Percentiles rank a stretch among this genome's conserved stretches.
Conservation (phyloP, 2,888 invertebrate species). For the Horisme vitalbata region DNA sequence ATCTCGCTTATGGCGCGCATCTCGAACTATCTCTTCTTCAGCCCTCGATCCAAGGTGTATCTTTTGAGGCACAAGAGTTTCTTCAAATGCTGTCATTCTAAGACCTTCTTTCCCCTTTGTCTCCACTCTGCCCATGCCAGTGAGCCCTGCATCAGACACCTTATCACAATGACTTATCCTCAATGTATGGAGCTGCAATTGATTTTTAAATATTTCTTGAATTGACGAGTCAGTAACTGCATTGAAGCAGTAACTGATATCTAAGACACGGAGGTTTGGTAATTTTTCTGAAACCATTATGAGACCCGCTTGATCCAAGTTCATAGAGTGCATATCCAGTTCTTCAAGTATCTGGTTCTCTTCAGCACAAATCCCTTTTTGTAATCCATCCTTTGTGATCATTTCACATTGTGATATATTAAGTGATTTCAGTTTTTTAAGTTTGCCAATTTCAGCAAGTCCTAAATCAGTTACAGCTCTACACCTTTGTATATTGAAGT, state of each 20-base stretch:
- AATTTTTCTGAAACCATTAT: slow-evolving; percentile 83
- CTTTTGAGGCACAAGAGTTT: slow-evolving; percentile 48
- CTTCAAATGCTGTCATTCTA: slow-evolving; percentile 58
- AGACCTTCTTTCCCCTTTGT: slow-evolving; percentile 55
- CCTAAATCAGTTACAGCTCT: slow-evolving; percentile 85
- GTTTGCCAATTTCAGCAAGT: slow-evolving; percentile 75
- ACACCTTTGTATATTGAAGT: slow-evolving; percentile 85
- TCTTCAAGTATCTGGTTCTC: slow-evolving; percentile 75
- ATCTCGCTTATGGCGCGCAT: slow-evolving; percentile 85
- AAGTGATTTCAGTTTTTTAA: slow-evolving; percentile 81
- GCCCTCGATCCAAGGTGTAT: slow-evolving; percentile 86
- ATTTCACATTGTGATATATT: slow-evolving; percentile 87
- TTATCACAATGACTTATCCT: slow-evolving; percentile 86
- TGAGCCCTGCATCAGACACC: slow-evolving; percentile 87
- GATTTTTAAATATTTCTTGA: slow-evolving; percentile 86
- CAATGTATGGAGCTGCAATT: slow-evolving; percentile 82
- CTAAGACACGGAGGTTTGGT: slow-evolving; percentile 81
- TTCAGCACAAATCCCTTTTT: slow-evolving; percentile 81
- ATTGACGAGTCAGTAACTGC: slow-evolving; percentile 87
- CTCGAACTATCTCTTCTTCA: slow-evolving; percentile 86
- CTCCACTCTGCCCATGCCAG: slow-evolving; percentile 84
- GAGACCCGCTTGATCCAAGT: slow-evolving; percentile 84
- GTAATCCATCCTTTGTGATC: slow-evolving; percentile 84
- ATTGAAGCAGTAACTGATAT: slow-evolving; percentile 87
- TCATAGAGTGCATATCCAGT: slow-evolving; percentile 82